Percentiles rank a stretch among this genome's conserved stretches.
Conservation (phyloP, 30 jellyfish, hydroid and myxozoan genomes). For the Aurelia coerulea region DNA sequence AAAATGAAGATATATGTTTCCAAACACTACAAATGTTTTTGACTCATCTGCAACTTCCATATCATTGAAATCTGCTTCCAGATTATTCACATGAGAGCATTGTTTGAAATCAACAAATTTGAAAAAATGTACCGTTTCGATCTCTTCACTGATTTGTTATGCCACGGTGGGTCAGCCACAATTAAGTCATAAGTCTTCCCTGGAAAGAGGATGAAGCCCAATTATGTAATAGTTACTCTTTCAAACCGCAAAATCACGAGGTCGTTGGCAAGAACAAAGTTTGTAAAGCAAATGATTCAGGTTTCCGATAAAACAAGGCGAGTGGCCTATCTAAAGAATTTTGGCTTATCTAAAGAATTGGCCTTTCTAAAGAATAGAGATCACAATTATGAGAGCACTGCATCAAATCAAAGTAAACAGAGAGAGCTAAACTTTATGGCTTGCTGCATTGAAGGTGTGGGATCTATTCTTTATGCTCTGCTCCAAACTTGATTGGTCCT, state of each 20-base stretch:
- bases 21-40: no score
- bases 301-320: no score
- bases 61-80: neutral
- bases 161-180: constrained; percentile 98
- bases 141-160: constrained; percentile 94
- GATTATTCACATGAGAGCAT: neutral
- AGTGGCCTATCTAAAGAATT: neutral
- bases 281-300: no score
- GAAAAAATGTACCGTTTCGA: constrained; percentile 54
- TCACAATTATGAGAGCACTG: no score
- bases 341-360: neutral
- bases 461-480: no score
- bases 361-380: no score
- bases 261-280: neutral
- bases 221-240: neutral
- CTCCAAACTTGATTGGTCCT: no score
- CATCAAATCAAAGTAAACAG: no score
- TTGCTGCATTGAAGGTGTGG: no score
- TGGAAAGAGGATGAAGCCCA: neutral
- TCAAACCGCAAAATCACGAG: neutral
- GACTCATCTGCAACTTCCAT: no score
- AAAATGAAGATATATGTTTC: no score
- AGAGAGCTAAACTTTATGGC: no score
- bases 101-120: neutral
- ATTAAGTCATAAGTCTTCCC: constrained; percentile 74